Evolutionary conservation across 2,888 invertebrate genomes (phyloP), one percentile per base, ranked within the genome.

Genomic region (Lepidochitona cinerea): DNA sequence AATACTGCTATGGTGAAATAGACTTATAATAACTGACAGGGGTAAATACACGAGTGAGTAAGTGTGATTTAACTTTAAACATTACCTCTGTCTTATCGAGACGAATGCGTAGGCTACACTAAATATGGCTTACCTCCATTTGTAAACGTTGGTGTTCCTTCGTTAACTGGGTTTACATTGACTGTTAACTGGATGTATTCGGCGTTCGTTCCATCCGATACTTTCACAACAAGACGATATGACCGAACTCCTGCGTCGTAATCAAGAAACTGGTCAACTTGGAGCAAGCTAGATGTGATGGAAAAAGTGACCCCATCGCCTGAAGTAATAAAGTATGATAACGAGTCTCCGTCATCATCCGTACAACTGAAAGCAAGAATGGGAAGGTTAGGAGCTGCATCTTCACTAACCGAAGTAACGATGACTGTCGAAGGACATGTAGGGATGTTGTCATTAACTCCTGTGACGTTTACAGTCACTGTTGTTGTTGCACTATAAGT

Each of bases 401-500:
- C 70, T 66, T 85, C 85, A 0, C 72, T 66, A 6, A 83, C 71
- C 0, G 79, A 76, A n/a, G 64, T 68, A 33, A 77, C 74, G 66
- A 83, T 80, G 12, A 78, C 74, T 32, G 65, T 68, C 14, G 65
- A 74, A 14, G 74, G 70, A 71, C 84, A 85, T 4, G 74, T 66
- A 7, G 85, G 85, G n/a, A 77, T 1, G 75, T 81, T 77, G 72
- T 82, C 79, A 72, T 83, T 80, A 6, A 72, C 80, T 69, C 74
- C 79, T 0, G 73, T 66, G 0, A 83, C 73, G 3, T 75, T 81
- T 1, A 83, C 76, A 29, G 41, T 72, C 3, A 78, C 73, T 7
- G 79, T 75, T 3, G 73, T 79, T 0, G 79, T 75, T 1, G 79
- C 80, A 9, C 80, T 72, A 64, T 81, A 76, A 14, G 76, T 73